Percentiles rank a stretch among this genome's conserved stretches.
Conservation (phyloP, 1,140 invertebrate genomes). For the Zaprionus gabonicus region DNA sequence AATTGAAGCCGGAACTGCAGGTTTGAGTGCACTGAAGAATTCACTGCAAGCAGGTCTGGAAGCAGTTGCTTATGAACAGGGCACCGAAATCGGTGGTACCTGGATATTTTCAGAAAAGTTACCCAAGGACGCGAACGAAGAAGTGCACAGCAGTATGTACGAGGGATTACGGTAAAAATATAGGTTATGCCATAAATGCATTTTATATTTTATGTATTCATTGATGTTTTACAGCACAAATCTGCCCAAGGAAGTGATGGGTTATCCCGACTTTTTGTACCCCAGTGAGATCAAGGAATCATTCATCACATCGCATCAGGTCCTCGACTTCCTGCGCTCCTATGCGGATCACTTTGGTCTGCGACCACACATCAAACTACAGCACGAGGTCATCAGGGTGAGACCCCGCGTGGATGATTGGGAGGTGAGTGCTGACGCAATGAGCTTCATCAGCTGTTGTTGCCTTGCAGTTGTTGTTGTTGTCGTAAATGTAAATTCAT, state of each 20-base stretch:
- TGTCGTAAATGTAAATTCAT: not conserved
- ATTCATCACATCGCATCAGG: constrained; percentile 92
- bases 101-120: constrained; percentile 92
- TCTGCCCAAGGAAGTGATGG: constrained; percentile 96
- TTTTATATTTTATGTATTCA: not conserved
- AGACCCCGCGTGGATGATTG: constrained; percentile 73
- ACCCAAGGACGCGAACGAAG: constrained; percentile 89
- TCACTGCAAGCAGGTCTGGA: constrained; percentile 86
- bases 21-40: constrained; percentile 89
- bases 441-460: not conserved
- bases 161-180: constrained; percentile 84
- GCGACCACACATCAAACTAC: constrained; percentile 69
- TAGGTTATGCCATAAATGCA: not conserved
- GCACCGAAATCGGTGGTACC: constrained; percentile 91
- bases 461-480: not conserved
- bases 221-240: constrained; percentile 88
- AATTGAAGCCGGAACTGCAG: constrained; percentile 89
- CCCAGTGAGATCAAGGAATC: constrained; percentile 88
- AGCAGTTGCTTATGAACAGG: constrained; percentile 90
- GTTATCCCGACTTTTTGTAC: constrained; percentile 93
- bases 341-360: constrained; percentile 89
- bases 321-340: constrained; percentile 92
- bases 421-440: constrained; percentile 76
- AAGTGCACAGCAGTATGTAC: constrained; percentile 95
- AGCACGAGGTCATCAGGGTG: constrained; percentile 83